phyloP scores from a whole-genome alignment of 2,797 vertebrate genomes.

The Liasis olivaceus region DNA sequence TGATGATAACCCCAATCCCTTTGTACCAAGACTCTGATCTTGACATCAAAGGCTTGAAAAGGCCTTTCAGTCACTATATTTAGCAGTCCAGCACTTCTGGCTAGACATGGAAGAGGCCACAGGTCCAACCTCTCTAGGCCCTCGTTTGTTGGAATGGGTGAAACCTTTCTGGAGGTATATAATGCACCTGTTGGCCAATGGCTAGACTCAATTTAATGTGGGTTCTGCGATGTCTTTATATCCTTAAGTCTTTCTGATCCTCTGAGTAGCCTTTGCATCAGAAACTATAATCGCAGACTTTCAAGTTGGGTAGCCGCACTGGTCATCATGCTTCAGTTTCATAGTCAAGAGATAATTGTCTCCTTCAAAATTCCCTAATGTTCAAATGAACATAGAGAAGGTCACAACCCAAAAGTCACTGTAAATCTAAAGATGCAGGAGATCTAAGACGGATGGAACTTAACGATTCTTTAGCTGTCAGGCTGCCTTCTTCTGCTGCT shows the following conservation, averaged over 20 bases:
- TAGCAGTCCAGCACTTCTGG: background rate
- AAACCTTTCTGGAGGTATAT: background rate
- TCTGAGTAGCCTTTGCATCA: too few relatives aligned
- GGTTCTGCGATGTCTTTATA: too few relatives aligned
- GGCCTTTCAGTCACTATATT: background rate
- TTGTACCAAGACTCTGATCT: too few relatives aligned
- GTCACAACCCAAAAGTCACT: background rate
- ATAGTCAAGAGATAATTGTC: background rate
- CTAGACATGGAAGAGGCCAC: background rate
- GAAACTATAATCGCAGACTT: background rate
- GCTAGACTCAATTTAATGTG: background rate
- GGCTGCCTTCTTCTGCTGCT: too few relatives aligned
- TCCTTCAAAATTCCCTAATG: background rate
- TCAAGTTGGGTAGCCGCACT: background rate
- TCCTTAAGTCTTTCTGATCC: too few relatives aligned
- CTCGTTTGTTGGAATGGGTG: background rate
- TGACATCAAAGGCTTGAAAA: too few relatives aligned
- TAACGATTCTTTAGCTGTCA: too few relatives aligned
- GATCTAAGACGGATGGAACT: too few relatives aligned
- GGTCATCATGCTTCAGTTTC: background rate
- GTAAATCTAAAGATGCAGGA: too few relatives aligned
- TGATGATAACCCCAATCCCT: too few relatives aligned
- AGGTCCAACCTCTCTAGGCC: too few relatives aligned
- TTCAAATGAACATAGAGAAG: background rate
- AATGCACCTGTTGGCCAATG: background rate